Evolutionary conservation across 2,888 invertebrate genomes (phyloP).

Genomic region (Horisme vitalbata): DNA sequence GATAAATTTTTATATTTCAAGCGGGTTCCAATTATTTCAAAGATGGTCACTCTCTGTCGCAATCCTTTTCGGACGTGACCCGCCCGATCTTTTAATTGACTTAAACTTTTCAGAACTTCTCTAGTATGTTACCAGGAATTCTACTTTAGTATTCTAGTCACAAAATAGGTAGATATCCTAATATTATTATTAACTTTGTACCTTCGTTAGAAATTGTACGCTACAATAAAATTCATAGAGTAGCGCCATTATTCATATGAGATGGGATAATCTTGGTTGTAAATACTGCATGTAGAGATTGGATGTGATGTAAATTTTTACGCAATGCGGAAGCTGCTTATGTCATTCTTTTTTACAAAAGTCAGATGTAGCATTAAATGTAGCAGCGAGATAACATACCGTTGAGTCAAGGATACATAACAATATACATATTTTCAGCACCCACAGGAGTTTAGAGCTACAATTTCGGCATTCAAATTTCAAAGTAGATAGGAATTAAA

Average conservation of each 20-base stretch:
- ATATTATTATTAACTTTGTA: too few relatives aligned
- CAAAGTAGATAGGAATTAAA: slow-evolving; percentile 20
- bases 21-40: slow-evolving; percentile 22
- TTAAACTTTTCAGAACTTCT: neutral
- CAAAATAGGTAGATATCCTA: too few relatives aligned
- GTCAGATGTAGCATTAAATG: too few relatives aligned
- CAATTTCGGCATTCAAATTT: slow-evolving; percentile 16
- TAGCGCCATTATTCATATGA: slow-evolving; percentile 13
- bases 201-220: neutral
- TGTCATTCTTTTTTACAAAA: too few relatives aligned
- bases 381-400: too few relatives aligned
- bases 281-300: slow-evolving; percentile 4
- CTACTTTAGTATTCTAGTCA: neutral
- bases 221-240: neutral
- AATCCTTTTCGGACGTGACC: slow-evolving; percentile 22
- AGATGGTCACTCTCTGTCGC: slow-evolving; percentile 14
- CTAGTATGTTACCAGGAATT: neutral
- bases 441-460: slow-evolving; percentile 4
- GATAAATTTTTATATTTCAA: neutral
- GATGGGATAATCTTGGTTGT: slow-evolving; percentile 24
- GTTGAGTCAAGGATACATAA: too few relatives aligned
- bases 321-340: neutral
- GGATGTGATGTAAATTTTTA: neutral
- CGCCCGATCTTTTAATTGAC: slow-evolving; percentile 7
- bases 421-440: neutral